A percentile compares a stretch with the other conserved stretches of the same genome.
These are phyloP conservation scores for Lathamus discolor DNA, from an alignment of 2,113 vertebrate species.

Conservation along the genomic window DNA sequence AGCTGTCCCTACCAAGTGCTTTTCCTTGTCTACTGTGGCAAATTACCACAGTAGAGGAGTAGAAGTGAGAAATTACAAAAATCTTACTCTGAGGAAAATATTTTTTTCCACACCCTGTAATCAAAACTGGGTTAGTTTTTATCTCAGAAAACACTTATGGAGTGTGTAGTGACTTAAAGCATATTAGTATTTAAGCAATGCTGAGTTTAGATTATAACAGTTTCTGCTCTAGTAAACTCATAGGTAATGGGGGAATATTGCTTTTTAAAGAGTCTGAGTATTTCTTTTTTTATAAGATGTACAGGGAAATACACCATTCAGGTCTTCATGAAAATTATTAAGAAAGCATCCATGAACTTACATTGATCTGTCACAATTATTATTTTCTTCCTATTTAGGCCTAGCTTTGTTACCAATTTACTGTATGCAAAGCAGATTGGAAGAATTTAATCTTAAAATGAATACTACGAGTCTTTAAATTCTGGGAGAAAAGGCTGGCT, in stretches of 20 bases:
- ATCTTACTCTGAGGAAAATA: background rate
- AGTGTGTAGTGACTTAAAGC: background rate
- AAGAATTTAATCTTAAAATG: background rate
- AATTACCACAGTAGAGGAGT: background rate
- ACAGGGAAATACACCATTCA: background rate
- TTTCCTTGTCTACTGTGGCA: background rate
- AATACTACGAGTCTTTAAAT: background rate
- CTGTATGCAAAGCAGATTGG: background rate
- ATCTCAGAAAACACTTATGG: background rate
- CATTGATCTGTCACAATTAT: background rate
- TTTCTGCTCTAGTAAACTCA: background rate
- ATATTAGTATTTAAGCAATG: background rate
- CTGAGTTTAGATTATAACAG: background rate
- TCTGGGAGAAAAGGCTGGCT: background rate
- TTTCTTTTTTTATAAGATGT: background rate
- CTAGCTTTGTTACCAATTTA: background rate
- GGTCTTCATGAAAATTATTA: background rate
- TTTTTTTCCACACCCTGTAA: background rate
- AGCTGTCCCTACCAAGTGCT: background rate
- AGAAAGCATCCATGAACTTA: background rate
- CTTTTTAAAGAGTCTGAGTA: background rate
- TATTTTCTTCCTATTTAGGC: background rate
- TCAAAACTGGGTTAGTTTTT: background rate
- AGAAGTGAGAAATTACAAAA: background rate
- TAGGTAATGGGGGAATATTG: background rate